Base-by-base conservation (phyloP, 2,888 invertebrate species). In the Sphaerophoria taeniata region DNA sequence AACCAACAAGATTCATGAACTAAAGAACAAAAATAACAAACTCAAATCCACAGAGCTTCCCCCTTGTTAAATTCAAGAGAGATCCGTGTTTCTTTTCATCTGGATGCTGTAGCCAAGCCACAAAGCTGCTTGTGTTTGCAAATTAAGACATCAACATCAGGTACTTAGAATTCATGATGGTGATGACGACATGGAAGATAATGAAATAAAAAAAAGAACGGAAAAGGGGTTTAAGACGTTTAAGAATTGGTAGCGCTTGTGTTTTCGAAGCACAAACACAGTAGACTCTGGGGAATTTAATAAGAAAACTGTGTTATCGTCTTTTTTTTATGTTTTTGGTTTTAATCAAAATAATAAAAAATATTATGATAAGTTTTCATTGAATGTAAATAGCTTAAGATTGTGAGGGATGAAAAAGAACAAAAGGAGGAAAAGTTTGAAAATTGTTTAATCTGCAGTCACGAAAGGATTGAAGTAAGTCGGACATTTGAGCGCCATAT, bases 61-160 rank as follows among this genome's bases (percentile, higher is more conserved):
- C 4, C 24, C 39, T 16, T 24, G 45, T n/a, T 33, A 11, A n/a
- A 45, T 34, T 61, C 34, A 55, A 34, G 55, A 55, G 33, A 43
- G 31, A 9, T 63, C 33, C 47, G 9, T 5, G 63, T 47, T 34
- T 34, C 47, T 45, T 34, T 47, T 63, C 63, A 63, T 45, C 45
- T 61, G n/a, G 47, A 39, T 16, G 11, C 33, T 7, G 1, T 7
- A 9, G 39, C n/a, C n/a, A 60, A 69, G 36, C 53, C 45, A 61
- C 78, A 73, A 78, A 60, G 60, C 79, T 61, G 61, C 39, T 73
- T 79, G 67, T 79, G 73, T 60, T 67, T 79, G 53, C 73, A 60
- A 73, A 79, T 79, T 73, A 73, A 79, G 60, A 39, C 73, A 79
- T 79, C 67, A 79, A 67, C 72, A 63, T 79, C 58, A 43, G 72